These are phyloP conservation scores for Drepanosiphum platanoidis DNA, from an alignment of 2,888 invertebrate genomes.

Conservation along the genomic window DNA sequence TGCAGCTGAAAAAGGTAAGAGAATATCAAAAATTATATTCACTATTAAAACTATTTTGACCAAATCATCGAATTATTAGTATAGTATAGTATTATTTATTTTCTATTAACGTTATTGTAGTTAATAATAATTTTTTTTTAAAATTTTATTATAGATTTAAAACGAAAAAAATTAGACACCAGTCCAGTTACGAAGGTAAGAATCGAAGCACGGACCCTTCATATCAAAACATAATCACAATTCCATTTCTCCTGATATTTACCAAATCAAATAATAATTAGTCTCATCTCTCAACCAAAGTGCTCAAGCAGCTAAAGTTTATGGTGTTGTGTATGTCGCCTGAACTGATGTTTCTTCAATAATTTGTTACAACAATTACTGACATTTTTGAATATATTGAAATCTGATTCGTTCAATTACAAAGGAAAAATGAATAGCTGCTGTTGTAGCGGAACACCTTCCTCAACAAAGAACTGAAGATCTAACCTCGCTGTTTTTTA, in stretches of 20 bases:
- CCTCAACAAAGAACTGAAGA: conserved; percentile 46
- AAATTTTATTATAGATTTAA: conserved; percentile 44
- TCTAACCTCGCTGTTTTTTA: conserved; percentile 49
- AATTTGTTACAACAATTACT: conserved; percentile 60
- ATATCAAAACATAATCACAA: conserved; percentile 56
- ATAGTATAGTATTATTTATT: no score
- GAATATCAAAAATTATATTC: not conserved
- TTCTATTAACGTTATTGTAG: not conserved
- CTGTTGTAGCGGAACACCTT: conserved; percentile 59
- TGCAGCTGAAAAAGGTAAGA: conserved; percentile 54
- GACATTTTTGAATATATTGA: conserved; percentile 53
- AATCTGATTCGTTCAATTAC: conserved; percentile 51
- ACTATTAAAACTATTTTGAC: not conserved
- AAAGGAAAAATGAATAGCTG: conserved; percentile 53
- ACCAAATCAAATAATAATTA: conserved; percentile 56
- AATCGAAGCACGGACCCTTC: conserved; percentile 55
- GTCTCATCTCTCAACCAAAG: conserved; percentile 57
- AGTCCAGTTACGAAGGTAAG: conserved; percentile 61
- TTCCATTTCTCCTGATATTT: conserved; percentile 58
- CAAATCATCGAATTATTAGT: not conserved
- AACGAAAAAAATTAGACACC: conserved; percentile 59
- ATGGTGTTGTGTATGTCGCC: conserved; percentile 39
- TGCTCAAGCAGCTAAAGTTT: conserved; percentile 48
- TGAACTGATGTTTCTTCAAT: conserved; percentile 60
- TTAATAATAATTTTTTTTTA: not conserved